Evolutionary conservation across 2,113 vertebrate genomes (phyloP).

Genomic region (Ciconia boyciana): DNA sequence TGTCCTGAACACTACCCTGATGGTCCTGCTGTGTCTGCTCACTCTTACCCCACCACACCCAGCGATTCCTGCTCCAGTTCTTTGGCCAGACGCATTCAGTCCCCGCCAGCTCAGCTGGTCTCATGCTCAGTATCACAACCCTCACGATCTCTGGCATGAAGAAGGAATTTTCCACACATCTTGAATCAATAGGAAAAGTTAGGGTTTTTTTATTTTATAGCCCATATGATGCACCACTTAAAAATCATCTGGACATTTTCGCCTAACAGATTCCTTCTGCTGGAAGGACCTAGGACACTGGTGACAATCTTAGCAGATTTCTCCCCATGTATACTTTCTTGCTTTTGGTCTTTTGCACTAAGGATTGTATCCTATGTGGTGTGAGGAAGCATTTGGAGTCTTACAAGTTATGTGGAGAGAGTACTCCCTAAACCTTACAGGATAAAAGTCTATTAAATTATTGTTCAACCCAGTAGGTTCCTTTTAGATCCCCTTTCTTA

Average conservation of each 20-base stretch:
- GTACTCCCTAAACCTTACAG: not conserved
- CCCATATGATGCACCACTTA: not conserved
- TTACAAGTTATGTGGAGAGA: not conserved
- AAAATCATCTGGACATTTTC: not conserved
- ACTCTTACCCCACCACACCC: too few species aligned
- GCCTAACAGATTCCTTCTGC: not conserved
- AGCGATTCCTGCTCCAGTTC: not conserved
- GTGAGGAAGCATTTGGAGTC: not conserved
- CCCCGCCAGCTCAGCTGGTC: accelerated
- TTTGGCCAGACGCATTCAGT: not conserved
- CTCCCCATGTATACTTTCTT: not conserved
- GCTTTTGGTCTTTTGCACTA: not conserved
- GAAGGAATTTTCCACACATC: not conserved
- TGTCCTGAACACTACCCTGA: not conserved
- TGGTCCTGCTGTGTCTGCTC: not conserved
- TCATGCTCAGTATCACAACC: not conserved
- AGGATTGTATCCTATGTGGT: not conserved
- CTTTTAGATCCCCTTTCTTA: not conserved
- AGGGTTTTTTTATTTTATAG: not conserved
- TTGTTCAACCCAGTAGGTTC: not conserved
- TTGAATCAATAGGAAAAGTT: not conserved
- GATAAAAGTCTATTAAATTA: not conserved
- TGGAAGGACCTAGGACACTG: not conserved
- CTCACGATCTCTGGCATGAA: not conserved
- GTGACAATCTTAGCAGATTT: not conserved